Evolutionary conservation across 2,888 invertebrate genomes (phyloP).

Genomic region (Cremastinae sp.): DNA sequence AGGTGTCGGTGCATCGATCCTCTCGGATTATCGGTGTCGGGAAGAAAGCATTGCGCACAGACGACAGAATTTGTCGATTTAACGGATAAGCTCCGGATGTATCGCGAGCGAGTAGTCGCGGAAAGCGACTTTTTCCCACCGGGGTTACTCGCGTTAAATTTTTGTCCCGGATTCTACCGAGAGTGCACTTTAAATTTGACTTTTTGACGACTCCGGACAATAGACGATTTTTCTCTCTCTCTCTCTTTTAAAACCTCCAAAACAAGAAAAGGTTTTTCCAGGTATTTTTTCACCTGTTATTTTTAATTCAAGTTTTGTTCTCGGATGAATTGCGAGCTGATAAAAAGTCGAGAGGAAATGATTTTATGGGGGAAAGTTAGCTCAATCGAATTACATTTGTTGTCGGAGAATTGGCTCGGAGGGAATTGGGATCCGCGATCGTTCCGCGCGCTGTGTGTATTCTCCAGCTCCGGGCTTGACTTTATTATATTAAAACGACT

Average conservation of each 20-base stretch:
- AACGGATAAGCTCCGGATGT: conserved; percentile 51
- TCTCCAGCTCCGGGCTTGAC: conserved; percentile 45
- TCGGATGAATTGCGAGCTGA: not conserved
- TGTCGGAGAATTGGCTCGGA: conserved; percentile 32
- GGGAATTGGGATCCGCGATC: conserved; percentile 54
- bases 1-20: conserved; percentile 20
- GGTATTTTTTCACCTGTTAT: conserved; percentile 3
- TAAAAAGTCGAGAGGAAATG: conserved; percentile 36
- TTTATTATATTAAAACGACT: conserved; percentile 39
- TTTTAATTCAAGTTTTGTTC: not conserved
- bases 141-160: conserved; percentile 16
- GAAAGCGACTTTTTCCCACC: conserved; percentile 36
- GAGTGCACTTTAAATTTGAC: conserved; percentile 1
- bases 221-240: not conserved
- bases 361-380: conserved; percentile 48
- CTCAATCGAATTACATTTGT: conserved; percentile 47
- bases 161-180: not conserved
- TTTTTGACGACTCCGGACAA: conserved; percentile 1
- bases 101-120: conserved; percentile 28
- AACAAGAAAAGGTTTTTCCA: too few relatives aligned
- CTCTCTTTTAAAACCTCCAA: not conserved
- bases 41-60: not conserved
- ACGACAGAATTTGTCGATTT: conserved; percentile 41
- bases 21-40: conserved; percentile 27
- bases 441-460: conserved; percentile 18